Conservation (phyloP, 64 coral and sea anemone genomes). For the Hydrozoanthus tunicans region DNA sequence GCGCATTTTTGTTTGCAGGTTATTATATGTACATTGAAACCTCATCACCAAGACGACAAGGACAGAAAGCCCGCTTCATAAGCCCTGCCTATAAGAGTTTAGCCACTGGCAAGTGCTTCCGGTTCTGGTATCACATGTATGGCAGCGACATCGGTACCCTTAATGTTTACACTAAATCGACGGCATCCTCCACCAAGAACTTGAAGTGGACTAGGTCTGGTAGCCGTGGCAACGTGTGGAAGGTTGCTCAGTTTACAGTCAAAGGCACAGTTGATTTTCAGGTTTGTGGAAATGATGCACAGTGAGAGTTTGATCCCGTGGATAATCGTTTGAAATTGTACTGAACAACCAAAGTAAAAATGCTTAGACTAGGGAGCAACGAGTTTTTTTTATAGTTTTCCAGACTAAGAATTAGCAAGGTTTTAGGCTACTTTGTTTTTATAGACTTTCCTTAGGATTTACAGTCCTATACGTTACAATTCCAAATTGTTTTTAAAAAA, state of each 20-base stretch:
- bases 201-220: constrained; percentile 79
- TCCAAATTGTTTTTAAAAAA: no score
- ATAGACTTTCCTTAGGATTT: no score
- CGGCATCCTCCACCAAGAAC: background rate
- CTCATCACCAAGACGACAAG: constrained; percentile 64
- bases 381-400: no score
- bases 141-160: constrained; percentile 75
- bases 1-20: constrained; percentile 37
- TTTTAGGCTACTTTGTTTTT: no score
- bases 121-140: constrained; percentile 99
- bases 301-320: no score
- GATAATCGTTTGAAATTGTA: no score
- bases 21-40: constrained; percentile 99
- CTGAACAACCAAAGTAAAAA: no score
- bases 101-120: constrained; percentile 78
- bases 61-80: constrained; percentile 74
- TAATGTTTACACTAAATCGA: constrained; percentile 62
- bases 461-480: no score
- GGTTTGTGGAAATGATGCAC: constrained; percentile 1
- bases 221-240: constrained; percentile 84
- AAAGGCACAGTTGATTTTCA: constrained; percentile 55
- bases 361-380: no score
- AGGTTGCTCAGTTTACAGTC: constrained; percentile 69
- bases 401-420: no score
- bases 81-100: constrained; percentile 64